Conservation (phyloP, 2,797 vertebrate species). For the Hydrophis major region DNA sequence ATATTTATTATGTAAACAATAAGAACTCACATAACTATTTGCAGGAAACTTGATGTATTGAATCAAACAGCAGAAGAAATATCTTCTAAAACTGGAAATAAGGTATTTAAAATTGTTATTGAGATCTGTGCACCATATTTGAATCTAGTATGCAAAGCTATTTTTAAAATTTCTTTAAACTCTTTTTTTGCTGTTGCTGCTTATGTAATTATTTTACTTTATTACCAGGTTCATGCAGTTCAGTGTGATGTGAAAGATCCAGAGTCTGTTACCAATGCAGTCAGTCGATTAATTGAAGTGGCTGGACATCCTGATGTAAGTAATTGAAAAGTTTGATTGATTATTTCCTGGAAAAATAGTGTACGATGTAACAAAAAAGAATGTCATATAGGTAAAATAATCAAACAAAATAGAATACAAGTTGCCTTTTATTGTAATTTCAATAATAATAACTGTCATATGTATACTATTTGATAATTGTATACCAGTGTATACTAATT, state of each 20-base stretch:
- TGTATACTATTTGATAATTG: neutral
- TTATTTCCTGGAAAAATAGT: slow-evolving; percentile 23
- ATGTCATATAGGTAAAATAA: neutral
- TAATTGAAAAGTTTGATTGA: slow-evolving; percentile 26
- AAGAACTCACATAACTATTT: slow-evolving; percentile 55
- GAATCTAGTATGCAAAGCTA: neutral
- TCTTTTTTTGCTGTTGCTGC: slow-evolving; percentile 6
- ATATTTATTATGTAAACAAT: neutral
- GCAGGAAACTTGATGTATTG: slow-evolving; percentile 88
- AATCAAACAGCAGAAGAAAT: slow-evolving; percentile 86
- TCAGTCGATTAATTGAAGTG: slow-evolving; percentile 78
- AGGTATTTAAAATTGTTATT: slow-evolving; percentile 72
- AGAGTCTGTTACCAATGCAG: slow-evolving; percentile 76
- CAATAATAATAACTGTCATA: neutral
- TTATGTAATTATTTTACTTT: neutral
- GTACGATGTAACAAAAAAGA: neutral
- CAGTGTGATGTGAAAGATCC: slow-evolving; percentile 90
- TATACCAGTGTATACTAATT: neutral
- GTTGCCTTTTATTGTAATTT: neutral
- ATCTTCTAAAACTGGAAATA: slow-evolving; percentile 86
- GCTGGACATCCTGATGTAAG: slow-evolving; percentile 87
- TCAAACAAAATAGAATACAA: neutral
- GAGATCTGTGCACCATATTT: rapidly evolving
- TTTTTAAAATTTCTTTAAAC: slow-evolving; percentile 15
- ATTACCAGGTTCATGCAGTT: slow-evolving; percentile 79